These are phyloP conservation scores for Drosophila robusta DNA, from an alignment of 2,888 invertebrate species.

Conservation along the genomic window DNA sequence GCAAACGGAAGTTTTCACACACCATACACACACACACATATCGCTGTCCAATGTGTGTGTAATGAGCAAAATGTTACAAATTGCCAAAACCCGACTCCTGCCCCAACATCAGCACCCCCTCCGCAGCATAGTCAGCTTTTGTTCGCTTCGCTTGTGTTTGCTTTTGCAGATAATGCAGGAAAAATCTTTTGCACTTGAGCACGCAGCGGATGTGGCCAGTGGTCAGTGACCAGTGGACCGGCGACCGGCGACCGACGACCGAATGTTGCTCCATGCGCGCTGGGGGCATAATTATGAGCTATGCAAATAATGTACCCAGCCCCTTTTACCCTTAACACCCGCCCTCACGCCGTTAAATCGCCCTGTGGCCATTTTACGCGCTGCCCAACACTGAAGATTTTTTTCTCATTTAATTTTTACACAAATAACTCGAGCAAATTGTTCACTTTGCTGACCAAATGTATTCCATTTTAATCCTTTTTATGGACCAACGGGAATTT, in stretches of 20 bases:
- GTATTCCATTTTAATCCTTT: constrained; percentile 18
- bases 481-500: no score
- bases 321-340: neutral
- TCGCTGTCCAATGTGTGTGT: constrained; percentile 37
- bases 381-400: neutral
- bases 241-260: neutral
- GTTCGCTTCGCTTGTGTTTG: constrained; percentile 31
- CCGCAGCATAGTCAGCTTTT: constrained; percentile 10
- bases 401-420: constrained; percentile 57
- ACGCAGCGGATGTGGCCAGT: constrained; percentile 38
- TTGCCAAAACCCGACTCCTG: constrained; percentile 63
- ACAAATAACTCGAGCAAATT: constrained; percentile 72
- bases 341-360: constrained; percentile 8
- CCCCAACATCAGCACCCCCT: neutral
- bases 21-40: neutral
- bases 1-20: constrained; percentile 58
- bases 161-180: constrained; percentile 66
- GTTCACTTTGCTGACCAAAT: constrained; percentile 71
- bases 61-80: constrained; percentile 78
- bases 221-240: constrained; percentile 21
- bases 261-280: constrained; percentile 26
- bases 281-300: constrained; percentile 71
- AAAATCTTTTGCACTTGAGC: constrained; percentile 69
- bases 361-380: constrained; percentile 4
- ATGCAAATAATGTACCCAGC: constrained; percentile 64